phyloP scores from a whole-genome alignment of 2,113 vertebrate species.

The Urocolius indicus region DNA sequence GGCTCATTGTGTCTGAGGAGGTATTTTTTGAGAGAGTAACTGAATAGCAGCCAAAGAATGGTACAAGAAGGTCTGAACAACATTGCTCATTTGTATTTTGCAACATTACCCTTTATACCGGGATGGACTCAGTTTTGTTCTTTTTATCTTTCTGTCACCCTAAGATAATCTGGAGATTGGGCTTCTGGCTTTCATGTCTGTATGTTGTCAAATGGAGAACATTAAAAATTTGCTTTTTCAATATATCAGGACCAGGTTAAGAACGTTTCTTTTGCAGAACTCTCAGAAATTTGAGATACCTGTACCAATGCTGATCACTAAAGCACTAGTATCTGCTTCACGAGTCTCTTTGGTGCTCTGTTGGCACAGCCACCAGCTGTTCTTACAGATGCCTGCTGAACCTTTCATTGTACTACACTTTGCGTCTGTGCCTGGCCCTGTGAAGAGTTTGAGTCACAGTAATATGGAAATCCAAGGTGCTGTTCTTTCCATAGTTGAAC shows the following conservation, averaged over 20 bases:
- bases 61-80: neutral
- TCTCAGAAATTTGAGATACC: neutral
- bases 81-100: neutral
- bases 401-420: rapidly evolving
- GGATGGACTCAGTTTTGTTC: neutral
- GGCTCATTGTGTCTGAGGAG: neutral
- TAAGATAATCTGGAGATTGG: neutral
- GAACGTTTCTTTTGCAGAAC: neutral
- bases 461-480: neutral
- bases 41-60: neutral
- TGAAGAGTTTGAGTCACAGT: neutral
- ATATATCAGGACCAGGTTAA: neutral
- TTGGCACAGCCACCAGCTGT: neutral
- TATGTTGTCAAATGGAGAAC: neutral
- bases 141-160: neutral
- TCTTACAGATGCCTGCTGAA: rapidly evolving
- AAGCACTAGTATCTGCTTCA: neutral
- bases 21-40: neutral
- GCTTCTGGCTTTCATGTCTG: neutral
- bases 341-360: neutral
- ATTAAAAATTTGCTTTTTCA: neutral
- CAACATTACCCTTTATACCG: neutral
- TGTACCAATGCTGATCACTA: neutral
- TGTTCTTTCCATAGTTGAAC: neutral
- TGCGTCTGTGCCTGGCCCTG: rapidly evolving